phyloP scores from a whole-genome alignment of 2,113 vertebrate species.

The Anoura caudifer region DNA sequence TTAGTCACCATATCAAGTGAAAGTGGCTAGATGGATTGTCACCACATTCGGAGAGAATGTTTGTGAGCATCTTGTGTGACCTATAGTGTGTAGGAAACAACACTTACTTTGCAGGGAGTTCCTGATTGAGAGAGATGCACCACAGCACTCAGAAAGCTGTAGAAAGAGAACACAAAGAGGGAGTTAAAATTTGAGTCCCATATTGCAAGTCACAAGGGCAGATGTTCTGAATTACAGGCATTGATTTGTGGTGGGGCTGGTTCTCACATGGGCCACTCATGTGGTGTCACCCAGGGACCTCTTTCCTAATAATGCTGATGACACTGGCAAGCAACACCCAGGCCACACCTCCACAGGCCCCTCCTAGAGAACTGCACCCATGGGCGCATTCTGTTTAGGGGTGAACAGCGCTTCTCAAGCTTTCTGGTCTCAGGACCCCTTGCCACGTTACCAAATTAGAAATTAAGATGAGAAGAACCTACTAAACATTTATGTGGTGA shows the following conservation, averaged over 20 bases:
- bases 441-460: neutral
- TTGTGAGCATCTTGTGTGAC: neutral
- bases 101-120: neutral
- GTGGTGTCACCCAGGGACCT: neutral
- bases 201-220: neutral
- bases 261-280: neutral
- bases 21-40: neutral
- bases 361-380: neutral
- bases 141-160: neutral
- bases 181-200: neutral
- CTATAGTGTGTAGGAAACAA: neutral
- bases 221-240: neutral
- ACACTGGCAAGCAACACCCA: neutral
- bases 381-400: neutral
- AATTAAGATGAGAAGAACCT: neutral
- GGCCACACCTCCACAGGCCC: neutral
- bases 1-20: neutral
- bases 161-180: neutral
- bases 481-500: neutral
- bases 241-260: neutral
- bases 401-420: neutral
- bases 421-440: neutral
- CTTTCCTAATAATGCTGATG: neutral
- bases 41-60: neutral
- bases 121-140: neutral